Base-by-base conservation (phyloP, 2,888 invertebrate species). In the Rhingia rostrata region DNA sequence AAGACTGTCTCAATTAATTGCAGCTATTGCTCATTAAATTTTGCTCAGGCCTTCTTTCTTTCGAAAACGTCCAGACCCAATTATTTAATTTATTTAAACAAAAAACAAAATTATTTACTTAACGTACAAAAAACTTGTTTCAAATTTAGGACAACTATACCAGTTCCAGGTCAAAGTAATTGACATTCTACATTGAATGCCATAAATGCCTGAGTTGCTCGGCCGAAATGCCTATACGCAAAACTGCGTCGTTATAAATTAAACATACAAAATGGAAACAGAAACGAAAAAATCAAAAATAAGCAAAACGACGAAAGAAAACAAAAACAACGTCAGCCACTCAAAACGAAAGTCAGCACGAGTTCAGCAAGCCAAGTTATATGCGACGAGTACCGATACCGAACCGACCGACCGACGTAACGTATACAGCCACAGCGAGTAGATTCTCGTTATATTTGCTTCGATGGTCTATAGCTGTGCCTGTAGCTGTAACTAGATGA, bases 321-420 rank as follows among this genome's bases (percentile, higher is more conserved):
- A 22, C 22, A 22, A 69, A 64, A 69, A 60, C 60, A 67, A 56
- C 79, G 64, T 74, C 79, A 80, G 80, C 64, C 74, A 84, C 79
- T 84, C 80, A 84, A 84, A 84, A 74, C 66, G 84, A 84, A 83
- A 84, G 84, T 75, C 84, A 84, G 80, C 84, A 75, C 70, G 80
- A 84, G 75, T 84, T 84, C 54, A 84, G 84, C 84, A 80, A 84
- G 80, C 80, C 84, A 84, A 74, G 84, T 67, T 72, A 64, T 84
- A 73, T 49, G 33, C 14, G 49, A 45, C 51, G 22, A 56, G 51
- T 77, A 75, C 58, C n/a, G n/a, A 47, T 51, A 41, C 14, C 14
- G 22, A 51, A 63, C 45, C 22, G 22, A 22, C 22, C 1, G 22
- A 22, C 22, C 22, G 22, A 22, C 22, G 22, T 22, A 22, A 22